A percentile compares a stretch with the other conserved stretches of the same genome.
Conservation (phyloP, 2,888 invertebrate species). For the Lycia hirtaria region DNA sequence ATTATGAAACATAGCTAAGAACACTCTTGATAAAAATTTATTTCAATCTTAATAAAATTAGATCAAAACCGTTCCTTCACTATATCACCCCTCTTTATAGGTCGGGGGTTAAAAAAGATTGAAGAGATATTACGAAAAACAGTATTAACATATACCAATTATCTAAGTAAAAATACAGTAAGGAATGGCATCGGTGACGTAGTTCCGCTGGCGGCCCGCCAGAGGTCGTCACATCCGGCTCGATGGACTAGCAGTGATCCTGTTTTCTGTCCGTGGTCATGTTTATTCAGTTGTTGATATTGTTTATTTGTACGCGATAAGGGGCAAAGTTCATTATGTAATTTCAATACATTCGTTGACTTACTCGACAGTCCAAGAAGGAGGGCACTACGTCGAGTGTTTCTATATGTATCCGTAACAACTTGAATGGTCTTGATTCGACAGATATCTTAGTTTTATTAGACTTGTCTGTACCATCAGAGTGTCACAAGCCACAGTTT, state of each 20-base stretch:
- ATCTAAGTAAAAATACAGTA: background rate
- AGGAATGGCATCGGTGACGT: background rate
- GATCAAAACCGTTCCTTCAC: background rate
- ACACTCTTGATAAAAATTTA: background rate
- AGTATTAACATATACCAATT: background rate
- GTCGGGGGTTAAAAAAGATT: too few species aligned
- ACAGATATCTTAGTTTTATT: too few species aligned
- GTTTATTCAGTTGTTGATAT: conserved; percentile 3
- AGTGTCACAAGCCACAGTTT: too few species aligned
- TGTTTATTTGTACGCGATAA: background rate
- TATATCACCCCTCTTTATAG: too few species aligned
- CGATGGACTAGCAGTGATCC: conserved; percentile 2
- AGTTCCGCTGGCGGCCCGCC: conserved; percentile 8
- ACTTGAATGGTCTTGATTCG: too few species aligned
- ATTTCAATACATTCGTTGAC: too few species aligned
- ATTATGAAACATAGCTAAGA: too few species aligned
- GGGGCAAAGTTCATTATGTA: background rate
- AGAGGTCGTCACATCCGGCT: background rate
- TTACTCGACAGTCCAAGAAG: background rate
- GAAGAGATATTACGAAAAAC: too few species aligned
- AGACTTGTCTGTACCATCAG: too few species aligned
- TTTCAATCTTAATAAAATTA: background rate
- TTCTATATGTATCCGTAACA: too few species aligned
- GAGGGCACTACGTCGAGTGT: background rate
- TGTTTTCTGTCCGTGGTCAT: conserved; percentile 7